Evolutionary conservation across 2,113 vertebrate species (phyloP).

Genomic region (Acanthochromis polyacanthus): DNA sequence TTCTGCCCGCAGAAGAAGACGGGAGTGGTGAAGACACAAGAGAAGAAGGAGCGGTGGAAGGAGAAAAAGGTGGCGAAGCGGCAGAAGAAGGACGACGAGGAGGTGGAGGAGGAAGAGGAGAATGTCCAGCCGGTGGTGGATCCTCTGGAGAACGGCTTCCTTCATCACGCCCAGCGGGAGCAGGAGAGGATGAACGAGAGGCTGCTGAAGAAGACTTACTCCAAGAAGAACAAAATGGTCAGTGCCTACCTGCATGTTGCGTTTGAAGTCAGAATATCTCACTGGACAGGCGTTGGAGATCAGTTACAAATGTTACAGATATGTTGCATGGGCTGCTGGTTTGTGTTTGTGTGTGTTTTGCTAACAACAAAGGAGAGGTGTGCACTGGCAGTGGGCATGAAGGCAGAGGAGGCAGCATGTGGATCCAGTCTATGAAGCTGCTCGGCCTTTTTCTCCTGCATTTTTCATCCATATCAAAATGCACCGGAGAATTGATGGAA

Average conservation of each 20-base stretch:
- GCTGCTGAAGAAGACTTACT: constrained; percentile 91
- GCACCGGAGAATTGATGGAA: too few relatives aligned
- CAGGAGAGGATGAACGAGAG: constrained; percentile 90
- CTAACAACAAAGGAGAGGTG: background rate
- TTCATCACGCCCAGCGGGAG: constrained; percentile 89
- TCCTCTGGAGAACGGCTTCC: constrained; percentile 90
- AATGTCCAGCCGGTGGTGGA: constrained; percentile 87
- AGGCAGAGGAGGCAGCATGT: constrained; percentile 1
- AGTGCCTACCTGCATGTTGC: constrained; percentile 58
- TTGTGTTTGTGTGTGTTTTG: constrained; percentile 3
- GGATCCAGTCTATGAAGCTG: background rate
- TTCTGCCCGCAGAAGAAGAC: constrained; percentile 86
- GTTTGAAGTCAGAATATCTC: background rate
- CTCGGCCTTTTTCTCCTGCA: too few relatives aligned
- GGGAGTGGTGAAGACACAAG: constrained; percentile 90
- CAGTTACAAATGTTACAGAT: background rate
- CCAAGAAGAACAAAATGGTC: constrained; percentile 95
- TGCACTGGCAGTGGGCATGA: background rate
- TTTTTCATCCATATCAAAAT: too few relatives aligned
- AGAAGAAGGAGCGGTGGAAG: constrained; percentile 88
- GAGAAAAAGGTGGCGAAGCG: constrained; percentile 88
- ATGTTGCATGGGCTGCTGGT: background rate
- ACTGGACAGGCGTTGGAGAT: background rate
- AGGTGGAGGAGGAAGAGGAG: constrained; percentile 88
- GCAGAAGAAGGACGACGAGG: constrained; percentile 85